These are phyloP conservation scores for Salvelinus namaycush DNA, from an alignment of 2,113 vertebrate genomes.

Conservation along the genomic window DNA sequence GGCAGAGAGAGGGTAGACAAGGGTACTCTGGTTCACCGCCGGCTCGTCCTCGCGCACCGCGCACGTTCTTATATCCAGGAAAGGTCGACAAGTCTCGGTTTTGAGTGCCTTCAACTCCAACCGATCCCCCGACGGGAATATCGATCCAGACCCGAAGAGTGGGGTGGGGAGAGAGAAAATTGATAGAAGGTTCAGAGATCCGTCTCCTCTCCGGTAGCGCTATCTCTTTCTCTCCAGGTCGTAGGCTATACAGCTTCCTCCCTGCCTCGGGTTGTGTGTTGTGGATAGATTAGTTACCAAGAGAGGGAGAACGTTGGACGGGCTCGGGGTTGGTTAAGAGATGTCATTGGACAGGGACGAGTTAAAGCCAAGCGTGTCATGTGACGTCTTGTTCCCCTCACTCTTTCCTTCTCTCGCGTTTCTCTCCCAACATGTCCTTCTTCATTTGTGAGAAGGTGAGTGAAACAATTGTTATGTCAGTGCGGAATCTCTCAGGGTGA, in stretches of 20 bases:
- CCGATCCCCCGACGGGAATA: slow-evolving; percentile 20
- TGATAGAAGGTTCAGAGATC: slow-evolving; percentile 25
- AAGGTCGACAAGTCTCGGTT: slow-evolving; percentile 34
- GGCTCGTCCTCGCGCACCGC: background rate
- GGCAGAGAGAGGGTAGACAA: slow-evolving; percentile 32
- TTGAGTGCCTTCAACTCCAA: slow-evolving; percentile 1
- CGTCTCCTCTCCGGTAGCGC: background rate
- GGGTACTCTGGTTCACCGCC: slow-evolving; percentile 5
- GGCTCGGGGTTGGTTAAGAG: slow-evolving; percentile 25
- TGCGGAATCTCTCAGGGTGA: slow-evolving; percentile 70
- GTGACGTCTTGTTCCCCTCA: background rate
- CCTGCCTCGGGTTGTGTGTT: slow-evolving; percentile 20
- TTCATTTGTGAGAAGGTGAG: slow-evolving; percentile 51
- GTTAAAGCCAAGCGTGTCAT: slow-evolving; percentile 20
- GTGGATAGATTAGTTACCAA: slow-evolving; percentile 1
- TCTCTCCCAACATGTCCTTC: slow-evolving; percentile 28
- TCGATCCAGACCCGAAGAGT: slow-evolving; percentile 41
- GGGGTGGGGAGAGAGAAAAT: slow-evolving; percentile 22
- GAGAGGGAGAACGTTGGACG: slow-evolving; percentile 17
- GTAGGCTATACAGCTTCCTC: slow-evolving; percentile 22
- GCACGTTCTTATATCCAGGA: slow-evolving; percentile 22
- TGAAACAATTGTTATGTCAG: slow-evolving; percentile 47
- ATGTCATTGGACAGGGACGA: slow-evolving; percentile 46
- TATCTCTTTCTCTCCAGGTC: slow-evolving; percentile 11
- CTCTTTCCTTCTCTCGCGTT: slow-evolving; percentile 10